Evolutionary conservation across 2,797 vertebrate genomes (phyloP), one percentile per base, ranked within the genome.

Genomic region (Sciurus carolinensis): DNA sequence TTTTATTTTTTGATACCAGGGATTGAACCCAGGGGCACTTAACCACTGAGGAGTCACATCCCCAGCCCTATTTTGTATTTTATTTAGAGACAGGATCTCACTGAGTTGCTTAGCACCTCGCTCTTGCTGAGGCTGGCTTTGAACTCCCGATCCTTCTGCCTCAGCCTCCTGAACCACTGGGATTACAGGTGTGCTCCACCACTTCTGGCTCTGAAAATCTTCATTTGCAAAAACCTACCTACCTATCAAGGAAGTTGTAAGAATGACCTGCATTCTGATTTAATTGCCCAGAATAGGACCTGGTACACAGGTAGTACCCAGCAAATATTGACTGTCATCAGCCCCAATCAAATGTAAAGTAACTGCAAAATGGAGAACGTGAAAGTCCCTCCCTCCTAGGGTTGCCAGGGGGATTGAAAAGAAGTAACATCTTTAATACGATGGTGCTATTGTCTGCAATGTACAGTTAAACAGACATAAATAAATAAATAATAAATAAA

Each of bases 201-300:
- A 22, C 20, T 2, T 6, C 54, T 7, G 2, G 54, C 20, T 57
- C 20, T 2, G 20, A 57, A 57, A 64, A 64, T 11, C n/a, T 75
- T 87, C 24, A 90, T n/a, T 73, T 71, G 30, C 86, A 84, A 83
- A 96, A 84, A 69, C 28, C 54, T 30, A 28, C 33, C 54, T 18
- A 28, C 30, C 11, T 67, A 69, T 52, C 2, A 67, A 57, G 44
- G 7, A 88, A 82, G 30, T 57, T 77, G 71, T 59, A 64, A 87
- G 26, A 92, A 95, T 42, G n/a, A 57, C 11, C 62, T 33, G 26
- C n/a, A 77, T 52, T 42, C n/a, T 71, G 62, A 85, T 67, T 80
- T 62, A 72, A 47, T 28, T 54, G 22, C 77, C 62, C 64, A 81
- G 52, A 77, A 39, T 0, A 72, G 33, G 76, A 59, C 3, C 24